These are phyloP conservation scores for Barbus barbus DNA, from an alignment of 2,113 vertebrate genomes.

Conservation along the genomic window DNA sequence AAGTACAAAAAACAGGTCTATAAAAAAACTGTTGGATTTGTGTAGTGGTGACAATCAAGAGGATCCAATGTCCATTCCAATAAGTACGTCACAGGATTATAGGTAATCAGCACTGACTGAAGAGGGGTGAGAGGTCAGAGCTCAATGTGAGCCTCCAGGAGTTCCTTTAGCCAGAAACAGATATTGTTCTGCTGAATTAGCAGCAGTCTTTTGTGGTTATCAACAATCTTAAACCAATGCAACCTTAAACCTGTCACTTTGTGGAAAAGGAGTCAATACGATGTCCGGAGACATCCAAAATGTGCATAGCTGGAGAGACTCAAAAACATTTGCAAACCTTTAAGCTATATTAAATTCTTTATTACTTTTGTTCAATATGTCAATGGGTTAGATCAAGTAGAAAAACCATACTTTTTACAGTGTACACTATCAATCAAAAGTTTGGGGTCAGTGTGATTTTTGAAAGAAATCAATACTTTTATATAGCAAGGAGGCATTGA, in stretches of 20 bases:
- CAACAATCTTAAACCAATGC: constrained; percentile 15
- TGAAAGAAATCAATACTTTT: too few relatives aligned
- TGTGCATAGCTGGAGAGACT: background rate
- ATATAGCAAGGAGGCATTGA: too few relatives aligned
- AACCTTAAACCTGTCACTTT: constrained; percentile 35
- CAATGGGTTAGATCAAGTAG: background rate
- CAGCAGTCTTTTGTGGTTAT: constrained; percentile 39
- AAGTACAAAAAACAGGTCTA: background rate
- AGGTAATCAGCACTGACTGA: constrained; percentile 38
- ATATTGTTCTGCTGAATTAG: constrained; percentile 31
- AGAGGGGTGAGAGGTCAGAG: constrained; percentile 50
- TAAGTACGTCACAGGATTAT: constrained; percentile 38
- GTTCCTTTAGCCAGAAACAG: constrained; percentile 54
- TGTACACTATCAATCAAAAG: background rate
- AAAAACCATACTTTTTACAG: background rate
- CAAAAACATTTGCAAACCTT: background rate
- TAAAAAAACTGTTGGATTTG: background rate
- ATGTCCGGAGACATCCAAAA: background rate
- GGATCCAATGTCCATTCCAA: constrained; percentile 32
- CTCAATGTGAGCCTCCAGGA: constrained; percentile 48
- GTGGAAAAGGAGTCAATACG: background rate
- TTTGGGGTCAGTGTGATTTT: background rate
- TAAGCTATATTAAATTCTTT: background rate
- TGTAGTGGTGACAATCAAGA: constrained; percentile 10
- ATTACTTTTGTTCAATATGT: background rate